Evolutionary conservation across 2,113 vertebrate species (phyloP).

Genomic region (Chaetorhynchus papuensis): DNA sequence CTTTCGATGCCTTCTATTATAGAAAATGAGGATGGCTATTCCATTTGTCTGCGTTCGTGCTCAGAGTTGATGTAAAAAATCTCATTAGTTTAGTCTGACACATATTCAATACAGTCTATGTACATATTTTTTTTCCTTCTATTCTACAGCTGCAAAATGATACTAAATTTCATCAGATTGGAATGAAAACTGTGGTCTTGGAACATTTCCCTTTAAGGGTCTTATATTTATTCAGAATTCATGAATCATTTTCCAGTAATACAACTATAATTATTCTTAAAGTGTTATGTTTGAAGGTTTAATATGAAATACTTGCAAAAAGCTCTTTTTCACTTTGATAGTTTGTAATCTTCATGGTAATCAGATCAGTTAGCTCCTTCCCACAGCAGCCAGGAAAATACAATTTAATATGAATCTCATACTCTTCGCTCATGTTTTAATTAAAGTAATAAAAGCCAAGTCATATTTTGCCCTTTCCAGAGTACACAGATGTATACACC

Average conservation of each 20-base stretch:
- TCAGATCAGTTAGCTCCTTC: constrained; percentile 67
- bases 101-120: constrained; percentile 53
- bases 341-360: constrained; percentile 76
- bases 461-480: constrained; percentile 71
- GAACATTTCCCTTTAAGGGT: constrained; percentile 69
- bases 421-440: constrained; percentile 74
- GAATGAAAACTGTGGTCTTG: constrained; percentile 67
- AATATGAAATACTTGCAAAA: constrained; percentile 76
- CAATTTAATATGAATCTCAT: constrained; percentile 67
- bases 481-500: constrained; percentile 50
- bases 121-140: constrained; percentile 42
- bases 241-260: constrained; percentile 78
- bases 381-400: constrained; percentile 59
- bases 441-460: constrained; percentile 75
- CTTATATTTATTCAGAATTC: constrained; percentile 77
- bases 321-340: constrained; percentile 76
- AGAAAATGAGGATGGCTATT: constrained; percentile 50
- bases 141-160: constrained; percentile 70
- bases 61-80: constrained; percentile 49
- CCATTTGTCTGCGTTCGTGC: constrained; percentile 48
- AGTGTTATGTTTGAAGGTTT: constrained; percentile 79
- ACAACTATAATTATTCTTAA: constrained; percentile 79
- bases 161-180: constrained; percentile 75
- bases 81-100: constrained; percentile 71
- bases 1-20: constrained; percentile 42